Base-by-base conservation (phyloP, 2,113 vertebrate genomes). In the Holacanthus passer region DNA sequence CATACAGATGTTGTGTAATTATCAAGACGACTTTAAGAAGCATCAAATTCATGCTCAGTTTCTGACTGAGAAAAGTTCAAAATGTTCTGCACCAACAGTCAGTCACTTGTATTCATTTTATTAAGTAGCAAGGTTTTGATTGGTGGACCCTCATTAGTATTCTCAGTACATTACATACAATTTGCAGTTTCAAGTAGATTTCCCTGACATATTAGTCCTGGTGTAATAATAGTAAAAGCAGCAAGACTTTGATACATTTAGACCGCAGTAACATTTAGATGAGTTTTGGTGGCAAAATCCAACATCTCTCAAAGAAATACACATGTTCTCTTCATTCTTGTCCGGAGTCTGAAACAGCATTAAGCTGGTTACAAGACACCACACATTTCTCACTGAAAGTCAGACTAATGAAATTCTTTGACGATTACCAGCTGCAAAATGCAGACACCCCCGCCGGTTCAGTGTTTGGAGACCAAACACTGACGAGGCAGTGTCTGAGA, bases 401-500 rank as follows among this genome's bases (percentile, higher is more conserved):
- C 66, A 39, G 39, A 64, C 48, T 64, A 24, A 65, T 72, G 52
- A 66, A 39, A 66, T 77, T 77, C 73, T 59, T 83, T 65, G 29
- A 4, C 2, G 2, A 39, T 27, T 47, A 73, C 20, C 53, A 78
- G 74, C 69, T 67, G 81, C 53, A 83, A 60, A 45, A 29, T n/a
- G 62, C 55, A 55, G 67, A 73, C 81, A 37, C 81, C 67, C 60
- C 50, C 52, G 22, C 35, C 16, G 5, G 50, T 70, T 55, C 58
- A 48, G n/a, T 20, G 16, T 37, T 47, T 35, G 50, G 62, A 41
- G 52, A 39, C 62, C 48, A 65, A 56, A 75, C 71, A 64, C 52
- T 75, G 80, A 76, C 45, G 6, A 48, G 66, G 31, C 59, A 3
- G 41, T 32, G 73, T 66, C 52, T 59, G 60, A 77, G 43, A 72